Evolutionary conservation across 2,888 invertebrate genomes (phyloP).

Genomic region (Strigamia crassipes): DNA sequence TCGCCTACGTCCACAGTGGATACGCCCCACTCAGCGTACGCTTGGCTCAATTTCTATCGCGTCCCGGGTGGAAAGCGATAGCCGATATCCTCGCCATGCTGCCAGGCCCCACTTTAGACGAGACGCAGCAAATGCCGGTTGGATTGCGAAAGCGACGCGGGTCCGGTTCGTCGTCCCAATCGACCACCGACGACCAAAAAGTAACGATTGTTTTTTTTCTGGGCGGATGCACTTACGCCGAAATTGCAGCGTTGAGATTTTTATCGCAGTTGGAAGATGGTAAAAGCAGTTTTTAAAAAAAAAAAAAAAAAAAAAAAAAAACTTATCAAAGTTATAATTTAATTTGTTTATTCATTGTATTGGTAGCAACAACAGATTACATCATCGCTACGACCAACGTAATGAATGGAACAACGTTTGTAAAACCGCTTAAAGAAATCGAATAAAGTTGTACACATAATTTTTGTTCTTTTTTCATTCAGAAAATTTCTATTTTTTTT

Average conservation of each 20-base stretch:
- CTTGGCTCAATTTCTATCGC: constrained; percentile 61
- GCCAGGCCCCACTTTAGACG: constrained; percentile 73
- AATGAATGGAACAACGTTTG: constrained; percentile 84
- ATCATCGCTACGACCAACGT: constrained; percentile 89
- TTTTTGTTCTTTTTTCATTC: too few relatives aligned
- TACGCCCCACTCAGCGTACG: constrained; percentile 92
- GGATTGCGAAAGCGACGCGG: constrained; percentile 60
- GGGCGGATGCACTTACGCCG: constrained; percentile 96
- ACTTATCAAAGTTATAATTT: too few relatives aligned
- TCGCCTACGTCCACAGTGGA: constrained; percentile 86
- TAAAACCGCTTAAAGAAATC: constrained; percentile 73
- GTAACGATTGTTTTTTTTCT: constrained; percentile 92
- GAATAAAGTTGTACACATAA: not conserved
- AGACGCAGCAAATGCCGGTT: constrained; percentile 60
- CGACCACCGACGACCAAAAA: constrained; percentile 58
- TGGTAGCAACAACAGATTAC: constrained; percentile 72
- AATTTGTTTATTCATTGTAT: not conserved
- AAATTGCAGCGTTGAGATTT: constrained; percentile 69
- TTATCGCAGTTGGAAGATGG: constrained; percentile 65
- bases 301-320: not conserved
- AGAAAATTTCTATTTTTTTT: too few relatives aligned
- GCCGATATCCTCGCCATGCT: constrained; percentile 81
- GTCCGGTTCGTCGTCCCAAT: constrained; percentile 59
- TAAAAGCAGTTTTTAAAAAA: too few relatives aligned
- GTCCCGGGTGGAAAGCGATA: constrained; percentile 67